These are phyloP conservation scores for Acropora yongei DNA, from an alignment of 64 coral and sea anemone species.

Conservation along the genomic window DNA sequence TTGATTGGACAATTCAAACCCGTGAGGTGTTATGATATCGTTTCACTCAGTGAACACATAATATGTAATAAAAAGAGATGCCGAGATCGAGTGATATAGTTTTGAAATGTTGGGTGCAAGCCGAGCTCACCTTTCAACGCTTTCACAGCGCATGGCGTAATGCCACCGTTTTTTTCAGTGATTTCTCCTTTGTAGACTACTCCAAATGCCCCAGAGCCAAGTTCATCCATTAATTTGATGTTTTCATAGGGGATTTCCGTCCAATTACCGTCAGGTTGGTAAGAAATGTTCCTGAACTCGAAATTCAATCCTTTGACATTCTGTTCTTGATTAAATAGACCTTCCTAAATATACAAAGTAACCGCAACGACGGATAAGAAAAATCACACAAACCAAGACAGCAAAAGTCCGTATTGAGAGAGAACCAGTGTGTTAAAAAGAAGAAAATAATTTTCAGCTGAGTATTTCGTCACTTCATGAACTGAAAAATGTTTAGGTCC, in stretches of 20 bases:
- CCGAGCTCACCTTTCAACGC: conserved; percentile 62
- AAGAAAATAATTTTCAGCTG: no score
- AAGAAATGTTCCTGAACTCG: neutral
- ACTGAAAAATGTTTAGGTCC: no score
- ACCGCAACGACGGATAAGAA: neutral
- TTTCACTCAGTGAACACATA: no score
- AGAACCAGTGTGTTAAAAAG: no score
- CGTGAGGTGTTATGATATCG: no score
- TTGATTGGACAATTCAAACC: no score
- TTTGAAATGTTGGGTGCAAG: neutral
- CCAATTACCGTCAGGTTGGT: conserved; percentile 34
- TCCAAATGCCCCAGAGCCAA: conserved; percentile 83
- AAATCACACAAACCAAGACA: no score
- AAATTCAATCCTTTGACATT: conserved; percentile 25
- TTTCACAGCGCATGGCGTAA: conserved; percentile 72
- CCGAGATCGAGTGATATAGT: no score
- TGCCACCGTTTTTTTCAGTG: conserved; percentile 12
- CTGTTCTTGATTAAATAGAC: neutral
- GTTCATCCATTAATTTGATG: conserved; percentile 51
- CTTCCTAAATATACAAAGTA: neutral
- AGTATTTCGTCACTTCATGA: no score
- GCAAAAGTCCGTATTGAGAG: no score
- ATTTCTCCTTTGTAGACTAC: conserved; percentile 72
- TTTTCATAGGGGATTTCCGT: conserved; percentile 54
- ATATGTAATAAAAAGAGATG: no score